Evolutionary conservation across 2,797 vertebrate species (phyloP), one percentile per base, ranked within the genome.

Genomic region (Loriculus beryllinus): DNA sequence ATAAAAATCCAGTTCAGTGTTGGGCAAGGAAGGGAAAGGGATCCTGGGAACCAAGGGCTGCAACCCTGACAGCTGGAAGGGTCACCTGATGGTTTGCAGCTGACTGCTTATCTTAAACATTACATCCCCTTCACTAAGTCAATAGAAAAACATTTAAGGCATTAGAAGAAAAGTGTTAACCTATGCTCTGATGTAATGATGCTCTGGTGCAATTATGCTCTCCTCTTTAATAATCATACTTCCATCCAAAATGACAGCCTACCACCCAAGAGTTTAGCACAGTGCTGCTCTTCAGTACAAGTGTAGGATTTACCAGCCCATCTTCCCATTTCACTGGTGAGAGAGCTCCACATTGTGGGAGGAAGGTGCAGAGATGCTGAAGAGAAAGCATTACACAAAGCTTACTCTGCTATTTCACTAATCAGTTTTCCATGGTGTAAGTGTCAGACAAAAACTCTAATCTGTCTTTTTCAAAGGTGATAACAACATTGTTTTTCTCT

Each of bases 331-430:
- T 91, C 82, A 18, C 76, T 71, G 63, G 82, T 71, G 59, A 83
- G 79, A 92, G 43, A 94, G 96, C 91, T 95, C 93, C 92, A 90
- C 92, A 0, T 45, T 69, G 90, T 94, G 95, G 94, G 70, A 81
- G 76, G 47, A 95, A 91, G 0, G 0, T 42, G 82, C 40, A 90
- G 20, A 29, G 26, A 54, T 48, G 29, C 25, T 48, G 72, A 77
- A 79, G 45, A 65, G 12, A 86, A 90, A 64, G 31, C 8, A 17
- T 49, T 64, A 20, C 17, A 33, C 13, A 60, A 49, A 62, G 67
- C 49, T 86, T 45, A 33, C 48, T 31, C 56, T 48, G 39, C 35
- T 71, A 3, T 68, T 92, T 88, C 52, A 31, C 31, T n/a, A 3
- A 56, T n/a, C 14, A 35, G 6, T 64, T 77, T 72, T 84, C 43